Evolutionary conservation across 2,113 vertebrate genomes (phyloP), one percentile per base, ranked within the genome.

Genomic region (Xiphophorus hellerii): DNA sequence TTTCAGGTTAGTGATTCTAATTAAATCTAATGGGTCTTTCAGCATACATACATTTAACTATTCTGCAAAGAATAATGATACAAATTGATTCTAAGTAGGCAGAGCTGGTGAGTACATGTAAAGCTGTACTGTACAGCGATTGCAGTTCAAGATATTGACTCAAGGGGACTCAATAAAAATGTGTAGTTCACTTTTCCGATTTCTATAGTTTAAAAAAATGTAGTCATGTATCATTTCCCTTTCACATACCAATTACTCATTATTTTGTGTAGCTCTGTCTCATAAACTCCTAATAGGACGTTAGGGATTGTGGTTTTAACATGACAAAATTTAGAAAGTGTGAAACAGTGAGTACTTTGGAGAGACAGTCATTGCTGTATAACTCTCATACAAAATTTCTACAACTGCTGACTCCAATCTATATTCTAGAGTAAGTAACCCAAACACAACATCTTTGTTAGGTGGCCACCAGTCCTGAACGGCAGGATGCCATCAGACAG

Each of bases 401-500:
- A 82, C 80, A 39, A 73, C 66, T 28, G 60, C 71, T 42, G 76
- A 79, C 60, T 71, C 54, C 31, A 80, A 72, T 62, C 61, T 39
- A 62, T 62, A 74, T 82, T 75, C 29, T 15, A 71, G 71, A 64
- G 58, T 66, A 69, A 68, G 44, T 71, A 85, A 88, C 85, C 83
- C 22, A 29, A 82, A 74, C 78, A 74, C 75, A 81, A 75, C 61
- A 71, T 80, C 75, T 86, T 62, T 66, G 71, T 77, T 83, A 37
- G 78, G 67, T 78, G 85, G 71, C 88, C 83, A 86, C 83, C 76
- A 72, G 81, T 67, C 85, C 80, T 54, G 69, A 93, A 14, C 93
- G 60, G 86, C 90, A 89, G 91, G 94, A 94, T 68, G 94, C 94
- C 93, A 93, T 95, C 94, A 94, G 82, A 91, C 82, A 82, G 84